Percentiles rank a stretch among this genome's conserved stretches.
These are phyloP conservation scores for Carettochelys insculpta DNA, from an alignment of 2,113 vertebrate species.

Conservation along the genomic window DNA sequence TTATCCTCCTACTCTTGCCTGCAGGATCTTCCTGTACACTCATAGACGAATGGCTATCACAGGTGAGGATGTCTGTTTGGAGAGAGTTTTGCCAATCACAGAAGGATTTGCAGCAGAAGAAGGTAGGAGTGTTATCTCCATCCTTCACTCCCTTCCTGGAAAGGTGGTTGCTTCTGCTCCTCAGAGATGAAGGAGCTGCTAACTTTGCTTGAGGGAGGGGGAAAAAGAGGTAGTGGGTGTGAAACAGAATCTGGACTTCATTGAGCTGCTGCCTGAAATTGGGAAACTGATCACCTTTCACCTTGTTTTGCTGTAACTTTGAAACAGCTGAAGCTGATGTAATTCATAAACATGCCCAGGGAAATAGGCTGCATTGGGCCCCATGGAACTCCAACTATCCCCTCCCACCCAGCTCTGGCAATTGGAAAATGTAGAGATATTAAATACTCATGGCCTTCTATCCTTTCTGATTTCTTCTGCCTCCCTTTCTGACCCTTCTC, in stretches of 20 bases:
- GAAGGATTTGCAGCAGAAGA: conserved; percentile 86
- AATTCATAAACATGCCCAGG: not conserved
- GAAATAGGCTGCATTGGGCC: not conserved
- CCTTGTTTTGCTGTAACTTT: not conserved
- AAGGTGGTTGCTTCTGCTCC: not conserved
- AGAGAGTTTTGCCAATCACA: conserved; percentile 84
- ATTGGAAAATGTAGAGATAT: too few species aligned
- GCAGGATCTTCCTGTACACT: conserved; percentile 87
- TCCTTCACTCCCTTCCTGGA: not conserved
- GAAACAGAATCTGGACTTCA: not conserved
- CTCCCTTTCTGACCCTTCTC: fast-evolving
- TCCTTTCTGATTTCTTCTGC: fast-evolving
- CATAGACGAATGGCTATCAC: conserved; percentile 94
- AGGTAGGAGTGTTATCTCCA: conserved; percentile 72
- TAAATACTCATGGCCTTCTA: not conserved
- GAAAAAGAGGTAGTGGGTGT: not conserved
- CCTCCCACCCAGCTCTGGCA: fast-evolving
- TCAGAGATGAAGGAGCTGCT: not conserved
- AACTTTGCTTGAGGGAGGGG: not conserved
- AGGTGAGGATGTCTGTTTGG: conserved; percentile 89
- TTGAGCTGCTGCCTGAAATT: not conserved
- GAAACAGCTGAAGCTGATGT: not conserved
- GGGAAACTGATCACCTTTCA: not conserved
- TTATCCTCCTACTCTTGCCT: not conserved
- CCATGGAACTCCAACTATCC: fast-evolving